Base-by-base conservation (phyloP, 2,888 invertebrate species). In the Acanthoscelides obtectus region DNA sequence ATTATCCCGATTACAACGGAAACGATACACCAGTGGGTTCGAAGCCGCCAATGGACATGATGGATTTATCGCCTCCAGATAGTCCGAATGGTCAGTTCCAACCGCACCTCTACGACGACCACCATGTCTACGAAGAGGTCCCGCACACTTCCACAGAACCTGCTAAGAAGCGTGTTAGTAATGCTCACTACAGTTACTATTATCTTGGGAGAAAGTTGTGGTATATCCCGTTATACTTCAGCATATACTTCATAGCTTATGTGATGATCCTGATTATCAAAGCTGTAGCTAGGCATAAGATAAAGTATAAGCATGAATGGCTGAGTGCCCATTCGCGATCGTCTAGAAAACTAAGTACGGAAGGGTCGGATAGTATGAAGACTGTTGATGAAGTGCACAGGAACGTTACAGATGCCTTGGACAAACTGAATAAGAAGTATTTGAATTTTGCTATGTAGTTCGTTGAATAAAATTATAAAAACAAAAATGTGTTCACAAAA, bases 141-240 rank as follows among this genome's bases (percentile, higher is more conserved):
- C 83, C 78, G 77, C 83, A 83, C 19, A 82, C 86, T 0, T 80
- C 87, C 74, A 86, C 86, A 0, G 89, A 89, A 81, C 87, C 86
- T 79, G 8, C 66, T 20, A 66, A 22, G 22, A 88, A 89, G 77
- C 86, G 90, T 82, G 89, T 89, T 8, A 90, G 88, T 79, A 87
- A 87, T 77, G 87, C 86, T 82, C 85, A 85, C 72, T 92, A 91
- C 86, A 92, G 92, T 81, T 93, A 93, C 82, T 93, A 93, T 80
- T 92, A 91, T 80, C 87, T 93, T 73, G 93, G 93, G 1, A 89
- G 91, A 78, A 93, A 93, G 80, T 84, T 93, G 63, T 93, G 92
- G 88, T 93, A 93, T 81, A 86, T 93, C 74, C 93, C 93, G 0
- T 83, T 93, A 67, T 93, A 93, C 83, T 93, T 93, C 81, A 92